These are phyloP conservation scores for Pelusios castaneus DNA, from an alignment of 2,113 vertebrate genomes.

Conservation along the genomic window DNA sequence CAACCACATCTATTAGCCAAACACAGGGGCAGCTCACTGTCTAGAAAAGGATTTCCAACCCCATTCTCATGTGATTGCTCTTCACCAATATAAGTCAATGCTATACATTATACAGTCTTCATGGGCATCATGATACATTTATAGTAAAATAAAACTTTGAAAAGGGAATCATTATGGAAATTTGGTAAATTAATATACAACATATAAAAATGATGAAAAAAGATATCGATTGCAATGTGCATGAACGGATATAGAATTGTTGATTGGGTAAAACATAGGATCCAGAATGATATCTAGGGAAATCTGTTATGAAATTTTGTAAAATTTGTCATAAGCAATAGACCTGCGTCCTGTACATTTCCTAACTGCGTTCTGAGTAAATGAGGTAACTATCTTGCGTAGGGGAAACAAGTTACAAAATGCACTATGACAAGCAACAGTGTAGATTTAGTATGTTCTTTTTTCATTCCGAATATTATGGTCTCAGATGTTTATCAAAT, in stretches of 20 bases:
- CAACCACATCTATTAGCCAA: background rate
- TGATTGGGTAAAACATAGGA: background rate
- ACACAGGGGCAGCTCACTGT: background rate
- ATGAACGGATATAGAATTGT: background rate
- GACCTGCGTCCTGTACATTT: background rate
- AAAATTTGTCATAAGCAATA: background rate
- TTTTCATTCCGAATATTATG: background rate
- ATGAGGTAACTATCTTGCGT: background rate
- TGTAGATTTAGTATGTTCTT: background rate
- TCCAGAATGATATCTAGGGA: background rate
- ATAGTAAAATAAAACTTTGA: background rate
- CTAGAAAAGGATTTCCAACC: background rate
- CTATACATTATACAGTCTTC: background rate
- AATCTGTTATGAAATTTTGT: constrained; percentile 53
- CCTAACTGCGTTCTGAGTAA: constrained; percentile 48
- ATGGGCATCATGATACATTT: background rate
- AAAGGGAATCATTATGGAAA: background rate
- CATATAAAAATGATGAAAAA: background rate
- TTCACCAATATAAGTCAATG: background rate
- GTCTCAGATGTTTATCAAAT: background rate
- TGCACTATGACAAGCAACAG: background rate
- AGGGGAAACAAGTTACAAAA: constrained; percentile 9
- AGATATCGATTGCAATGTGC: background rate
- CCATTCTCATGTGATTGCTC: background rate
- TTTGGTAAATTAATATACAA: background rate